A percentile compares a stretch with the other conserved stretches of the same genome.
Conservation (phyloP, 2,797 vertebrate genomes). For the Dryobates pubescens region DNA sequence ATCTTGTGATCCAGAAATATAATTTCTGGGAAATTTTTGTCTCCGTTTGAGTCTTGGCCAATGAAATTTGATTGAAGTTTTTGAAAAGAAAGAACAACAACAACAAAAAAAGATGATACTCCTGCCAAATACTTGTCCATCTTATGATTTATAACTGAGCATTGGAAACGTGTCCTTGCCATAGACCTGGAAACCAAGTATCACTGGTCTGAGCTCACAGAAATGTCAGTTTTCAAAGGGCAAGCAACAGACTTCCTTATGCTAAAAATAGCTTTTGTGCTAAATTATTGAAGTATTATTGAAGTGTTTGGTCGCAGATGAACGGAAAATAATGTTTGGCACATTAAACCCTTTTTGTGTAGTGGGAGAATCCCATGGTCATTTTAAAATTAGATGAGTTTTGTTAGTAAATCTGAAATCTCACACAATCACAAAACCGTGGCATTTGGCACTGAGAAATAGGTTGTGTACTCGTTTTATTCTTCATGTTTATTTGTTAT, state of each 20-base stretch:
- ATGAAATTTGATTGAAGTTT: conserved; percentile 38
- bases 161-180: background rate
- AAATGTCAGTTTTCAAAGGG: conserved; percentile 61
- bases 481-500: background rate
- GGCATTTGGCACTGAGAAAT: background rate
- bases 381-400: background rate
- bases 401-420: background rate
- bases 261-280: conserved; percentile 57
- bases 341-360: background rate
- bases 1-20: background rate
- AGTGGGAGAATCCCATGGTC: background rate
- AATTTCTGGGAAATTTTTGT: background rate
- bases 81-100: background rate
- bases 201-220: conserved; percentile 25
- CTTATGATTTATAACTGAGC: conserved; percentile 52
- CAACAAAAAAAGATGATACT: background rate
- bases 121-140: conserved; percentile 46
- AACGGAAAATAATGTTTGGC: conserved; percentile 8
- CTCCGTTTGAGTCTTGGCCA: conserved; percentile 5
- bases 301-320: conserved; percentile 34
- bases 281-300: conserved; percentile 33
- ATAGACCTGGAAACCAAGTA: conserved; percentile 36
- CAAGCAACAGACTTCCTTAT: conserved; percentile 73
- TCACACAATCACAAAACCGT: fast-evolving
- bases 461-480: background rate